Percentiles rank a stretch among this genome's conserved stretches.
phyloP scores from a whole-genome alignment of 2,888 invertebrate genomes.

The Amphiduros pacificus region DNA sequence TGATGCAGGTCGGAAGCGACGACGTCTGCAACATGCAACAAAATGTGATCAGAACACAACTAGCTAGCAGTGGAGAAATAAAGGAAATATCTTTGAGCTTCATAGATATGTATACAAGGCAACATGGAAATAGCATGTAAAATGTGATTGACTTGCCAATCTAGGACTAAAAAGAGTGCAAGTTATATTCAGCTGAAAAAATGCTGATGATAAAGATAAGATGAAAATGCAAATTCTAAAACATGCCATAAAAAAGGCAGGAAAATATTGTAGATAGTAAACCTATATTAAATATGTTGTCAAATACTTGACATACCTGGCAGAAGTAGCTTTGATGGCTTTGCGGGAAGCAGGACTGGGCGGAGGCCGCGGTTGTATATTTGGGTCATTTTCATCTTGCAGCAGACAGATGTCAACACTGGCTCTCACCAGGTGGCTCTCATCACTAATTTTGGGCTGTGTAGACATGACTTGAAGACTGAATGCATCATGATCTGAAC shows the following conservation, averaged over 20 bases:
- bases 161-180: not conserved
- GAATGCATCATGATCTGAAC: slow-evolving; percentile 1
- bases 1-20: slow-evolving; percentile 26
- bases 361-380: slow-evolving; percentile 23
- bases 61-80: too few relatives aligned
- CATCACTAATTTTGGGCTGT: slow-evolving; percentile 4
- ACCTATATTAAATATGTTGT: too few relatives aligned
- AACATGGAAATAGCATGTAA: too few relatives aligned
- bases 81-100: not conserved
- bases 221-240: not conserved
- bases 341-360: slow-evolving; percentile 20
- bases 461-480: slow-evolving; percentile 3
- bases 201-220: not conserved
- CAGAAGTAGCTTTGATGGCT: slow-evolving; percentile 19
- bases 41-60: too few relatives aligned
- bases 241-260: too few relatives aligned
- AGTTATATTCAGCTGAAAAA: not conserved
- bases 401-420: slow-evolving; percentile 15
- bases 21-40: slow-evolving; percentile 18
- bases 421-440: slow-evolving; percentile 8
- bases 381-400: slow-evolving; percentile 13
- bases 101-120: not conserved
- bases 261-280: too few relatives aligned
- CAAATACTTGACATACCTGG: too few relatives aligned
- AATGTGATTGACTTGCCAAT: too few relatives aligned